Conservation (phyloP, 2,888 invertebrate species). For the Epinotia demarniana region DNA sequence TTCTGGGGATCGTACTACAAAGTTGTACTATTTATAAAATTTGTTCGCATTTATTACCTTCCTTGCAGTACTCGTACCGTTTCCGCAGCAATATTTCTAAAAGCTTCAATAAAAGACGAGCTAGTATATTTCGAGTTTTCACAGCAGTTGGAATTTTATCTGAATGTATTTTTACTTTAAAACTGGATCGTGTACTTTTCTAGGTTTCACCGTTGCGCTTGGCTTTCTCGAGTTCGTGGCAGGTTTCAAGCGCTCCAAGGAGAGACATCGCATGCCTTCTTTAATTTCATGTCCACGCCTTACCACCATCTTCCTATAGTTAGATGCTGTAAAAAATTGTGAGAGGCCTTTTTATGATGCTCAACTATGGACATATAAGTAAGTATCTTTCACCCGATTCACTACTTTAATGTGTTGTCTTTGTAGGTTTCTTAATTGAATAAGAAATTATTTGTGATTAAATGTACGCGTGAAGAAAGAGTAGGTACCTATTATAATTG, state of each 20-base stretch:
- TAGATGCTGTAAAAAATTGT: background rate
- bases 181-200: conserved; percentile 32
- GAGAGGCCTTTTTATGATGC: background rate
- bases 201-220: conserved; percentile 31
- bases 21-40: conserved; percentile 40
- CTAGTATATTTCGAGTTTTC: conserved; percentile 6
- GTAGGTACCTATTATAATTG: background rate
- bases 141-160: conserved; percentile 10
- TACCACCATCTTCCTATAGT: background rate
- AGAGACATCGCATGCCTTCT: conserved; percentile 49
- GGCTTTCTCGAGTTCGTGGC: conserved; percentile 44
- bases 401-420: background rate
- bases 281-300: conserved; percentile 27
- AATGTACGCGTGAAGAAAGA: no score
- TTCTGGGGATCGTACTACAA: conserved; percentile 37
- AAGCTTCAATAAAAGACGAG: conserved; percentile 16
- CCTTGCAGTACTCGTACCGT: conserved; percentile 1
- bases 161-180: conserved; percentile 15
- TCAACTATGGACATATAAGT: background rate
- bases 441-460: no score
- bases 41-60: conserved; percentile 45
- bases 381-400: background rate
- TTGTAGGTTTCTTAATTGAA: conserved; percentile 2
- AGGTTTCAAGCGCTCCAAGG: conserved; percentile 58
- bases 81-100: conserved; percentile 5